A percentile compares a stretch with the other conserved stretches of the same genome.
phyloP scores from a whole-genome alignment of 30 jellyfish, hydroid and myxozoan genomes.

The Pseudorhiza aurosa region DNA sequence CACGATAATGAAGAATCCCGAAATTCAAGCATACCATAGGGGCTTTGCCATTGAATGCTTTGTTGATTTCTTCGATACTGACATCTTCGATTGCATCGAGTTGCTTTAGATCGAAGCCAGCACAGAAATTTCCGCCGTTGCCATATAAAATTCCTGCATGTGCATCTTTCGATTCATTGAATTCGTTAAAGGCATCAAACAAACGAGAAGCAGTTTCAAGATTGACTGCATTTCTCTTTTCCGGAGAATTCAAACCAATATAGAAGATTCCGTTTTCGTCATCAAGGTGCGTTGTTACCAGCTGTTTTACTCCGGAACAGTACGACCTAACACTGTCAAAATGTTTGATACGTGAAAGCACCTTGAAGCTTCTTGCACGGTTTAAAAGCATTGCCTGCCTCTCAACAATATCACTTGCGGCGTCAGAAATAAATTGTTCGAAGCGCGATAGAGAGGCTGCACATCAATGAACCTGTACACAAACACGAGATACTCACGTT shows the following conservation, averaged over 20 bases:
- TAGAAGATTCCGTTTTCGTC: constrained; percentile 26
- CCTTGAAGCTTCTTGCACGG: no score
- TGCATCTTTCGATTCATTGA: constrained; percentile 19
- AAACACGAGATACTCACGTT: no score
- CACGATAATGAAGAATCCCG: no score
- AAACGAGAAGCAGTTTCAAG: constrained; percentile 34
- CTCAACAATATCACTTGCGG: no score
- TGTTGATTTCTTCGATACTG: constrained; percentile 5
- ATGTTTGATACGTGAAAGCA: no score
- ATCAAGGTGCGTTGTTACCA: neutral
- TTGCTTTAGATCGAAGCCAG: constrained; percentile 51
- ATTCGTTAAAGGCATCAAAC: constrained; percentile 27
- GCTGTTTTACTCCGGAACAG: neutral
- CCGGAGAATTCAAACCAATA: constrained; percentile 32
- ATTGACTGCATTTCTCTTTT: constrained; percentile 37
- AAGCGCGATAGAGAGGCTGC: no score
- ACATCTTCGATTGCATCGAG: neutral
- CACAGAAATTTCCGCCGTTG: constrained; percentile 42
- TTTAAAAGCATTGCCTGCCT: no score
- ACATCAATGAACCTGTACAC: no score
- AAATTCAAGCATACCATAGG: constrained; percentile 25
- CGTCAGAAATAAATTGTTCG: no score
- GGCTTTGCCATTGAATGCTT: neutral
- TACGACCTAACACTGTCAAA: no score
- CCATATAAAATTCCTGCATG: constrained; percentile 35